A percentile compares a stretch with the other conserved stretches of the same genome.
These are phyloP conservation scores for Willisornis vidua DNA, from an alignment of 2,113 vertebrate genomes.

Conservation along the genomic window DNA sequence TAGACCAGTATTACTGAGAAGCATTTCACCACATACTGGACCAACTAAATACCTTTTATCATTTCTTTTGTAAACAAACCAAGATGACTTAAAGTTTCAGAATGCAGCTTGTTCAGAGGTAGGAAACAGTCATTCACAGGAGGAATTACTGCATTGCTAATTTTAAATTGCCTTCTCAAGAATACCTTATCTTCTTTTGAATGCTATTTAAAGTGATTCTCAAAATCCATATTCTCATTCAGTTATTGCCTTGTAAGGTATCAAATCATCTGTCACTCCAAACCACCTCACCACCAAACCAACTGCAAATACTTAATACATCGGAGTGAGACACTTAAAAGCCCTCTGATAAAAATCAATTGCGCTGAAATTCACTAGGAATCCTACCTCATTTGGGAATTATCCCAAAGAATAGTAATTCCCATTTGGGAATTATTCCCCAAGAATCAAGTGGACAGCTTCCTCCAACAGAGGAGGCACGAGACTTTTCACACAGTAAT, in stretches of 20 bases:
- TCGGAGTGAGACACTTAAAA: not conserved
- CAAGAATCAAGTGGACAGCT: not conserved
- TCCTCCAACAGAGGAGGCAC: not conserved
- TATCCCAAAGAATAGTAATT: not conserved
- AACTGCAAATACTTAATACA: not conserved
- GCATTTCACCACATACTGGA: not conserved
- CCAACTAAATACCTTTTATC: not conserved
- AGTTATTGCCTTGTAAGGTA: not conserved
- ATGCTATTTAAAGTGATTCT: not conserved
- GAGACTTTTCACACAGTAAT: not conserved
- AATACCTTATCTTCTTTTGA: not conserved
- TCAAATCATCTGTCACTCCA: not conserved
- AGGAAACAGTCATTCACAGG: not conserved
- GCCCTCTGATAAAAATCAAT: not conserved
- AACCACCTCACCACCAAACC: not conserved
- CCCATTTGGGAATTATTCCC: not conserved
- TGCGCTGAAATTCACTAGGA: not conserved
- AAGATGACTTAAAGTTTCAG: not conserved
- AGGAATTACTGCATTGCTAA: not conserved
- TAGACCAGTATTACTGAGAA: not conserved
- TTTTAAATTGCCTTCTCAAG: not conserved
- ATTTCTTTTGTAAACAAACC: not conserved
- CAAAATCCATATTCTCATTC: not conserved
- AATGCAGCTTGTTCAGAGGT: not conserved
- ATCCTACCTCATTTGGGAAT: not conserved